These are phyloP conservation scores for Trematomus bernacchii DNA, from an alignment of 2,797 vertebrate species.

Conservation along the genomic window DNA sequence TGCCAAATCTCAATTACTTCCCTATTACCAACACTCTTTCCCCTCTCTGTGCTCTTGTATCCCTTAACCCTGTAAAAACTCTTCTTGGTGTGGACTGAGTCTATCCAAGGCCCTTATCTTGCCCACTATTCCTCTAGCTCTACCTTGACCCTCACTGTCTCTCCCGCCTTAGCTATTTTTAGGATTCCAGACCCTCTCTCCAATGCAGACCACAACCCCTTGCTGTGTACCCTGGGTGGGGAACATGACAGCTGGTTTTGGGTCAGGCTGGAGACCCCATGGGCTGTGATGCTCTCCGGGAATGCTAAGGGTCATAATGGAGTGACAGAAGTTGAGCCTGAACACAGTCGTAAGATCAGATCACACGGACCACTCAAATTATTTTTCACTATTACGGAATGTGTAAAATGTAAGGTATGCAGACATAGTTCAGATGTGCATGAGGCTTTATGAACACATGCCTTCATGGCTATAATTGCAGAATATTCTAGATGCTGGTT, in stretches of 20 bases:
- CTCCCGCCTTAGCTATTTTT: slow-evolving; percentile 77
- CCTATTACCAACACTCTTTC: slow-evolving; percentile 10
- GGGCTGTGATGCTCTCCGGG: slow-evolving; percentile 42
- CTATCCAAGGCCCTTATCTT: slow-evolving; percentile 45
- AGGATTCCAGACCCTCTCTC: slow-evolving; percentile 45
- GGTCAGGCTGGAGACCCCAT: slow-evolving; percentile 30
- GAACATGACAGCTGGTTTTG: slow-evolving; percentile 67
- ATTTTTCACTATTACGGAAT: neutral
- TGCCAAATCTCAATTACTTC: slow-evolving; percentile 21
- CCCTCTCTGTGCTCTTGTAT: slow-evolving; percentile 8
- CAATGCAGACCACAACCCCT: slow-evolving; percentile 42
- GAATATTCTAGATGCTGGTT: slow-evolving; percentile 2
- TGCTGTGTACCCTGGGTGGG: slow-evolving; percentile 48
- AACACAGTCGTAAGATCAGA: slow-evolving; percentile 16
- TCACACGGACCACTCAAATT: neutral
- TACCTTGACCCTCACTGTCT: slow-evolving; percentile 46
- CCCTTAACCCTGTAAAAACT: neutral
- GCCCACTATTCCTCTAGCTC: slow-evolving; percentile 35
- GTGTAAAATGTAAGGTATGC: neutral
- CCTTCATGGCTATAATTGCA: neutral
- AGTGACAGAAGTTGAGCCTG: slow-evolving; percentile 10
- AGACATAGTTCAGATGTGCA: slow-evolving; percentile 1
- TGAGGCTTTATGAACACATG: neutral
- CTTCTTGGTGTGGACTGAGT: slow-evolving; percentile 19
- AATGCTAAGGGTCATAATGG: slow-evolving; percentile 27